Percentiles rank a stretch among this genome's conserved stretches.
Evolutionary conservation across 2,888 invertebrate genomes (phyloP).

Genomic region (Luffia ferchaultella): DNA sequence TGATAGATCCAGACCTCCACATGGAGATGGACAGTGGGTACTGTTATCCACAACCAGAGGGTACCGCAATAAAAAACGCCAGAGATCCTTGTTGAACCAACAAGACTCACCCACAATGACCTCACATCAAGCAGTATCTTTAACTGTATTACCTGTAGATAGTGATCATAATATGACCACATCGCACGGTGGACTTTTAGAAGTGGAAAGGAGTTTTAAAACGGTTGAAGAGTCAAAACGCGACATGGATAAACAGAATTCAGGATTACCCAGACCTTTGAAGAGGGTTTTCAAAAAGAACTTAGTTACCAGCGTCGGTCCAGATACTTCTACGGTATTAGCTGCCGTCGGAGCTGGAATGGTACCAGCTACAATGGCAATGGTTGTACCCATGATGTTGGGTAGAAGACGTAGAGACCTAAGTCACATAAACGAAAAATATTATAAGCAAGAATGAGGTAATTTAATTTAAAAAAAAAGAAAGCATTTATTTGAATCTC

Average conservation of each 20-base stretch:
- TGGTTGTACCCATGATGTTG: conserved; percentile 80
- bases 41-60: conserved; percentile 81
- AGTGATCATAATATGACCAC: conserved; percentile 70
- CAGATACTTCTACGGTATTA: conserved; percentile 70
- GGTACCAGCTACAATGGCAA: conserved; percentile 82
- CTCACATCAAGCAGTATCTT: conserved; percentile 64
- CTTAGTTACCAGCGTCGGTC: conserved; percentile 31
- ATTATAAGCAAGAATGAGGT: not conserved
- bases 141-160: conserved; percentile 79
- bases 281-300: conserved; percentile 38
- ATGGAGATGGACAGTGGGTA: conserved; percentile 81
- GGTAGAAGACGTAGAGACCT: conserved; percentile 50
- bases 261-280: conserved; percentile 23
- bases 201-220: conserved; percentile 77
- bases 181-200: conserved; percentile 77
- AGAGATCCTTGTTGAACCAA: conserved; percentile 40
- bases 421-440: not conserved
- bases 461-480: not conserved
- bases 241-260: conserved; percentile 42
- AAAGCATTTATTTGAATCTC: not conserved
- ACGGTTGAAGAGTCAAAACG: conserved; percentile 70
- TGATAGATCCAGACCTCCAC: conserved; percentile 68
- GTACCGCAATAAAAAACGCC: conserved; percentile 66
- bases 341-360: conserved; percentile 82
- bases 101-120: conserved; percentile 35